Evolutionary conservation across 2,888 invertebrate genomes (phyloP), one percentile per base, ranked within the genome.

Genomic region (Coelopa pilipes): DNA sequence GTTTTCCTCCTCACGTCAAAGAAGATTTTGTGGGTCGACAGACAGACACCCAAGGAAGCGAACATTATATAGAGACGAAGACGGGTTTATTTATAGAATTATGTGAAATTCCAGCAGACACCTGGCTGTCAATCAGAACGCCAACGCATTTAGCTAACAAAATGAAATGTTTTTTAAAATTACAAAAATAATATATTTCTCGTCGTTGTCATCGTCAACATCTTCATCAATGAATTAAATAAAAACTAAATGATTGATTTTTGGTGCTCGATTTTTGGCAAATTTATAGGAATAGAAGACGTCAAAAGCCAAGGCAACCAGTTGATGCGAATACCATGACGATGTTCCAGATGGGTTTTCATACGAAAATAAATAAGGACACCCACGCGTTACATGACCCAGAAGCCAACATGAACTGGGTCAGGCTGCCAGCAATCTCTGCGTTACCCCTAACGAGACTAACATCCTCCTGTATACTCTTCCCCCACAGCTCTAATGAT

Each of bases 201-300:
- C 7, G 34, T 7, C 34, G 34, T 7, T 7, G 34, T 34, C 2
- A 7, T 34, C 34, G 7, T 34, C 2, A 34, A 34, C 34, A 34
- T 34, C 34, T 34, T 34, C 34, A 34, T 34, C 34, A 34, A 34
- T 7, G 34, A 34, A 34, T 34, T 21, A 66, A 17, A 50, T 2
- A 24, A 47, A 65, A 21, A 13, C 57, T 17, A 24, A 19, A 19
- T 66, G 66, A 66, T 66, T 24, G 50, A 66, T 66, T 66, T 57
- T 45, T 57, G 19, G 19, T 24, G 19, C 55, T 69, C 55, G 57
- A 69, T 57, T 46, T 69, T 69, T 69, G 34, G 60, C 59, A 70
- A 47, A 70, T 70, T 70, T 59, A 70, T 60, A 24, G 70, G 60
- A 49, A 49, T 70, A 21, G 17, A 55, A 57, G 34, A 46, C 55